Evolutionary conservation across 2,113 vertebrate species (phyloP).

Genomic region (Sterrhoptilus dennistouni): DNA sequence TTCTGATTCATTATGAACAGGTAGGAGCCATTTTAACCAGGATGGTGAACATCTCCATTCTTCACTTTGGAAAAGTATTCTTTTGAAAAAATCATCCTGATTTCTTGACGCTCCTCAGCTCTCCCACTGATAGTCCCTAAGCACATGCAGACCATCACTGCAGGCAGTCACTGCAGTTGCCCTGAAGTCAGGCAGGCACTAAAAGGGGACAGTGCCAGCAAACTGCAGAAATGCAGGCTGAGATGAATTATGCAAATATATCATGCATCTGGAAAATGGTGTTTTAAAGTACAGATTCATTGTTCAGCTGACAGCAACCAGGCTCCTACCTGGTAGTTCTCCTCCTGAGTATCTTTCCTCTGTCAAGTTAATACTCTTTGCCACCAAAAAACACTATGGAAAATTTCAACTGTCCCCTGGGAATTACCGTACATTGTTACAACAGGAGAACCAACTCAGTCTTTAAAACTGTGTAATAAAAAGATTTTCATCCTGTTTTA

Average conservation of each 20-base stretch:
- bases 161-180: background rate
- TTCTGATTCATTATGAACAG: background rate
- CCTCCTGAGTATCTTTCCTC: background rate
- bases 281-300: background rate
- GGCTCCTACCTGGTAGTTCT: background rate
- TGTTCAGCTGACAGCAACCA: background rate
- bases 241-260: background rate
- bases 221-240: background rate
- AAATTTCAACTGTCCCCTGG: background rate
- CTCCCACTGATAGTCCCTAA: background rate
- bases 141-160: fast-evolving
- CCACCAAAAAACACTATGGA: background rate
- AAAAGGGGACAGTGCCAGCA: background rate
- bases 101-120: background rate
- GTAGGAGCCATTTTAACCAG: background rate
- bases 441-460: background rate
- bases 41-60: background rate
- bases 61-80: background rate
- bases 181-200: background rate
- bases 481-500: background rate
- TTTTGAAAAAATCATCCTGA: background rate
- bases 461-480: background rate
- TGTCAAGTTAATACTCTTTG: background rate
- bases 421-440: background rate
- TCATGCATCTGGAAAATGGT: background rate